These are phyloP conservation scores for Brachylomia viminalis DNA, from an alignment of 2,888 invertebrate genomes.

Conservation along the genomic window DNA sequence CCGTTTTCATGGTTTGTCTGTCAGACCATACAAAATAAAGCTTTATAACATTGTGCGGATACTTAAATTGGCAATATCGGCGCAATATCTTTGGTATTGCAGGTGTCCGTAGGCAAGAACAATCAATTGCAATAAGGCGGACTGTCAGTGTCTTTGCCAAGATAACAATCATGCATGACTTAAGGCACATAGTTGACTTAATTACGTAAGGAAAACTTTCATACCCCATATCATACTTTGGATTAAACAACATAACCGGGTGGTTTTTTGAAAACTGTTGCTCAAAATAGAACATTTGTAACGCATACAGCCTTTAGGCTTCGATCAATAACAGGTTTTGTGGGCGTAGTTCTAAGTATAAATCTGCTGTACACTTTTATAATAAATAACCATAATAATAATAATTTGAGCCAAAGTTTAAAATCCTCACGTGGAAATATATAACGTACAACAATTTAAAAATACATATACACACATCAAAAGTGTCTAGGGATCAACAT, in stretches of 20 bases:
- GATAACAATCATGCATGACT: not conserved
- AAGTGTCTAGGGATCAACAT: too few relatives aligned
- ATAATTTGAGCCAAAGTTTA: too few relatives aligned
- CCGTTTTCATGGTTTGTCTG: not conserved
- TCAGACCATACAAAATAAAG: not conserved
- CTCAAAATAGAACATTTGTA: not conserved
- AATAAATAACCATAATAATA: too few relatives aligned
- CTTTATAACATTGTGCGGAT: not conserved
- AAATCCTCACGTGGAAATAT: too few relatives aligned
- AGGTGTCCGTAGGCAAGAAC: not conserved
- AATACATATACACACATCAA: too few relatives aligned
- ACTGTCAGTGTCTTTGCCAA: slow-evolving; percentile 2
- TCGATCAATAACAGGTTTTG: too few relatives aligned
- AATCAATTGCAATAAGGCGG: not conserved
- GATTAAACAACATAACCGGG: not conserved
- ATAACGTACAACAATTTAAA: too few relatives aligned
- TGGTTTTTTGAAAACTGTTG: not conserved
- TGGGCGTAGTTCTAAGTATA: too few relatives aligned
- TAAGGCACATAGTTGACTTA: not conserved
- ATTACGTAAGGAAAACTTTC: not conserved
- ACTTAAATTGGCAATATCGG: not conserved
- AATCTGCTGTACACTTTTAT: too few relatives aligned
- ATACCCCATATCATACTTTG: not conserved
- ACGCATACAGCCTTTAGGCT: too few relatives aligned
- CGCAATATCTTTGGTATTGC: slow-evolving; percentile 2